phyloP scores from a whole-genome alignment of 2,797 vertebrate genomes.

The Gallinago solitaria region DNA sequence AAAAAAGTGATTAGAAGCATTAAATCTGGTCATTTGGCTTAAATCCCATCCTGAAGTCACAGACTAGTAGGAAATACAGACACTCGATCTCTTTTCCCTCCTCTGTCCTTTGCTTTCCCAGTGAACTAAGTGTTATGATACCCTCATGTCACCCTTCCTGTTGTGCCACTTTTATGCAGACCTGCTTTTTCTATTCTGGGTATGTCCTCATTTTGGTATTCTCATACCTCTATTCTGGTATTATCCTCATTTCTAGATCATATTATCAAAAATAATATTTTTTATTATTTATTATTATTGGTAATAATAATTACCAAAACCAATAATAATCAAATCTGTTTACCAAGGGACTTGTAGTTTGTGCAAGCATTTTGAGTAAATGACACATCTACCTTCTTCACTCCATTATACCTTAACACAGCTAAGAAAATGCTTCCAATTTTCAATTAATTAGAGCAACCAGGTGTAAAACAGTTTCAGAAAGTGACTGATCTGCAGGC shows the following conservation, averaged over 20 bases:
- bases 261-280: not conserved
- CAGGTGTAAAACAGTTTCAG: constrained; percentile 6
- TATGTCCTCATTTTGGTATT: not conserved
- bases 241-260: not conserved
- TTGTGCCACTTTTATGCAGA: not conserved
- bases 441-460: constrained; percentile 32
- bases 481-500: not conserved
- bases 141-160: not conserved
- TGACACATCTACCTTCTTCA: not conserved
- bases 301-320: too few species aligned
- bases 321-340: not conserved
- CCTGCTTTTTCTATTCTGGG: not conserved
- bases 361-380: not conserved
- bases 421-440: not conserved
- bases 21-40: constrained; percentile 39
- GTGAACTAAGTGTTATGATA: not conserved
- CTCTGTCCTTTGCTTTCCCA: constrained; percentile 9
- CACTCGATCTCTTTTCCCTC: constrained; percentile 18
- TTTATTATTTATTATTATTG: too few species aligned
- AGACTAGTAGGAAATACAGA: not conserved
- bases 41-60: constrained; percentile 36
- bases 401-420: not conserved
- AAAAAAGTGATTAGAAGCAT: constrained; percentile 33
- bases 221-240: too few species aligned
- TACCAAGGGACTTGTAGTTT: not conserved